phyloP scores from a whole-genome alignment of 2,113 vertebrate species.

The Trichomycterus rosablanca region DNA sequence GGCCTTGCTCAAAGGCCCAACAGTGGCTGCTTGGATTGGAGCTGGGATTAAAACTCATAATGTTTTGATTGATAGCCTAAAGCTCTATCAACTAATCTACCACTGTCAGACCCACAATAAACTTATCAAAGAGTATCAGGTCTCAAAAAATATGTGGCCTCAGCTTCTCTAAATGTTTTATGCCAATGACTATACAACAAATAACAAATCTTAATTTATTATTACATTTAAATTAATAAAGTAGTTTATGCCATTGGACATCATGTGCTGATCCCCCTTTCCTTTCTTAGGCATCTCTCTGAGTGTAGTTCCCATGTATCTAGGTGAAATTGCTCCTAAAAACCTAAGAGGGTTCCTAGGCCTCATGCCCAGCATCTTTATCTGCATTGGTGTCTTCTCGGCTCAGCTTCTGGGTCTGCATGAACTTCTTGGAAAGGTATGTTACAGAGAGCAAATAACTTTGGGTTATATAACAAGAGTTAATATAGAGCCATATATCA shows the following conservation, averaged over 20 bases:
- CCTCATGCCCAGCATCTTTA: constrained; percentile 82
- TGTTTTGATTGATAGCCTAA: too few species aligned
- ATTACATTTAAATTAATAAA: not conserved
- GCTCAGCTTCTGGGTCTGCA: constrained; percentile 82
- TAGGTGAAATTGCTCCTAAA: constrained; percentile 85
- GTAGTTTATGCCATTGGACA: not conserved
- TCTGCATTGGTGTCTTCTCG: constrained; percentile 79
- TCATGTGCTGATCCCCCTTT: not conserved
- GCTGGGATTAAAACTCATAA: too few species aligned
- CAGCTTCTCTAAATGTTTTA: too few species aligned
- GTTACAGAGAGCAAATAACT: not conserved
- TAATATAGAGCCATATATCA: not conserved
- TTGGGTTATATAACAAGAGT: too few species aligned
- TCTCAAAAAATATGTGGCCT: too few species aligned
- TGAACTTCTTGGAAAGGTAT: constrained; percentile 80
- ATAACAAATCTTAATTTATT: too few species aligned
- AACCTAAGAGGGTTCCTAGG: constrained; percentile 82
- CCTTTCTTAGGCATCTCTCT: constrained; percentile 73
- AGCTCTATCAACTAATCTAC: too few species aligned
- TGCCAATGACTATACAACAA: too few species aligned
- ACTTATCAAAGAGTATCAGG: too few species aligned
- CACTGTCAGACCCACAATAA: too few species aligned
- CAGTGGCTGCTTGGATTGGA: too few species aligned
- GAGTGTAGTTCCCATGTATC: constrained; percentile 85
- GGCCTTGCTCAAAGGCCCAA: too few species aligned